These are phyloP conservation scores for Scylla paramamosain DNA, from an alignment of 1,140 invertebrate genomes.

Conservation along the genomic window DNA sequence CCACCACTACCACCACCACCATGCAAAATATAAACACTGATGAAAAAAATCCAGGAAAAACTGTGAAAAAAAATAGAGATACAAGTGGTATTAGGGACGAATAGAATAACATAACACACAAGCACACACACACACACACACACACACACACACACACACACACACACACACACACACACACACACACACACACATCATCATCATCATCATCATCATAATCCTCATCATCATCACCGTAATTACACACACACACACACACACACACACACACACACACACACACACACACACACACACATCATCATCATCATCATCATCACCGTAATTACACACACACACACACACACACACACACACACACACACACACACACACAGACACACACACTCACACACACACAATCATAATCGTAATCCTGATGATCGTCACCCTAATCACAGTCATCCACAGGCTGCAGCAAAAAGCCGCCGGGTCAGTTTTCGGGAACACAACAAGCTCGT, in stretches of 20 bases:
- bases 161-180: no score
- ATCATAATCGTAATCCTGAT: no score
- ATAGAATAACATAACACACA: not conserved
- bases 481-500: no score
- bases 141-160: not conserved
- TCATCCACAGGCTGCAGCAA: no score
- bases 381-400: no score
- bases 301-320: no score
- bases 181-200: not conserved
- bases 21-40: not conserved
- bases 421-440: no score
- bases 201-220: not conserved
- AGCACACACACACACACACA: not conserved
- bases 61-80: no score
- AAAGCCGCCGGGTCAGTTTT: no score
- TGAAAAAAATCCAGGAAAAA: not conserved
- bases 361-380: no score
- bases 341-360: not conserved
- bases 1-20: not conserved
- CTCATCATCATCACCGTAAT: not conserved
- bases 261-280: no score
- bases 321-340: constrained; percentile 12
- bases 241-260: not conserved
- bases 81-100: not conserved
- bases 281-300: no score